A percentile compares a stretch with the other conserved stretches of the same genome.
These are phyloP conservation scores for Microdon myrmicae DNA, from an alignment of 2,888 invertebrate genomes.

Conservation along the genomic window DNA sequence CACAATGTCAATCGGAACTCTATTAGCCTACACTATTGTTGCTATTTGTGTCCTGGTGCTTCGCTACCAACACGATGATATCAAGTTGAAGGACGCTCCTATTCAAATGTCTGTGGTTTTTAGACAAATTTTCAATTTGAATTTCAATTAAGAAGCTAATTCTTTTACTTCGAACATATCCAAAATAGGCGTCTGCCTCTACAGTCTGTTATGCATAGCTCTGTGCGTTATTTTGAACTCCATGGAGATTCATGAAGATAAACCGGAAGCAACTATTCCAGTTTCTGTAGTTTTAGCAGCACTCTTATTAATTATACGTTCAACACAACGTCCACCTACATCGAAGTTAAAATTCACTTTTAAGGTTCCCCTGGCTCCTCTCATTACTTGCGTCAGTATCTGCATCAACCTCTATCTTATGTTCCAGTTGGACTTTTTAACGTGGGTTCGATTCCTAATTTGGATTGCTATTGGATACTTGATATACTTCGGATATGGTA, in stretches of 20 bases:
- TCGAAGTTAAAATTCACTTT: conserved; percentile 74
- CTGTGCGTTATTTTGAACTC: conserved; percentile 59
- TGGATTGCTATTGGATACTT: conserved; percentile 87
- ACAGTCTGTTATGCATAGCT: conserved; percentile 68
- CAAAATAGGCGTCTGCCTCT: conserved; percentile 71
- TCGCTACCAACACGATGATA: conserved; percentile 72
- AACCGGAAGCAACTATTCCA: conserved; percentile 63
- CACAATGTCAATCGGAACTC: conserved; percentile 95
- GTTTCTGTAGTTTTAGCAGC: conserved; percentile 68
- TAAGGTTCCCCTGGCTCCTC: conserved; percentile 86
- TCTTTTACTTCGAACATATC: conserved; percentile 74
- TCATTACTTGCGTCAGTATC: conserved; percentile 85
- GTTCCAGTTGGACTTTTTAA: conserved; percentile 84
- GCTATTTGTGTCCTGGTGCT: conserved; percentile 89
- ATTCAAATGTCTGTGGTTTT: conserved; percentile 62
- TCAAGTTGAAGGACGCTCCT: conserved; percentile 62
- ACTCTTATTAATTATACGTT: conserved; percentile 70
- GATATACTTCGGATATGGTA: conserved; percentile 88
- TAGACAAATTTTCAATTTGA: conserved; percentile 77
- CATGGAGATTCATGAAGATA: conserved; percentile 56
- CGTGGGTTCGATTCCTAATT: conserved; percentile 88
- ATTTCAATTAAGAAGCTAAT: conserved; percentile 76
- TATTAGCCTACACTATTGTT: conserved; percentile 91
- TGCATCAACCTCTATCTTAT: conserved; percentile 90
- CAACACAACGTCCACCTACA: conserved; percentile 78